Evolutionary conservation across 2,888 invertebrate genomes (phyloP), one percentile per base, ranked within the genome.

Genomic region (Stegana nigrithorax): DNA sequence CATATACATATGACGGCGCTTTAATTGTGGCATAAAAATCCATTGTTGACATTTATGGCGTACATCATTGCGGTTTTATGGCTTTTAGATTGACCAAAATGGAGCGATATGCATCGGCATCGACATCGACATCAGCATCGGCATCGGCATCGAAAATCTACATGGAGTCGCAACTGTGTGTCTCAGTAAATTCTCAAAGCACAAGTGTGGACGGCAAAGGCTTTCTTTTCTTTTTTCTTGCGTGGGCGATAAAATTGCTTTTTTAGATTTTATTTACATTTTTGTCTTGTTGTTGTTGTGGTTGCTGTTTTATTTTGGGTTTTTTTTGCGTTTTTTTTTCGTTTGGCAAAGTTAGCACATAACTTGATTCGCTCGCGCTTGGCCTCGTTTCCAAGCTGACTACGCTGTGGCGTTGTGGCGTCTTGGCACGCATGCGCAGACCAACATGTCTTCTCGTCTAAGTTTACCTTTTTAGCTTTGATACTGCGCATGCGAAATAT

Each of bases 11-110:
- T 39, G 2, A 39, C 39, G 2, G 10, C 39, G 39, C 19, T 59
- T 59, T 59, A 72, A 72, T 64, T 63, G 71, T 63, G 42, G 36
- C 71, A 72, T 72, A 72, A 73, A 73, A 60, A 66, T 67, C 55
- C 63, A 62, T 50, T 55, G 61, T 63, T 68, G 73, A 73, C 71
- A 66, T 72, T 72, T 72, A 73, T 70, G 67, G 67, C 21, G 23
- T 50, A 64, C 53, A 10, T 29, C 53, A 36, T 19, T 55, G 53
- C 32, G 21, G 53, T 36, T 55, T 55, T 55, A 55, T 55, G 36
- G 14, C 12, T 55, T 55, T 55, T 55, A 55, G 53, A 55, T 55
- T 55, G 53, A 55, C 53, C 53, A 55, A 36, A 55, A 36, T 36
- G 53, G 21, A 21, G 10, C 21, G 45, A 45, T n/a, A 14, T 19